Conservation (phyloP, 2,113 vertebrate genomes). For the human region DNA sequence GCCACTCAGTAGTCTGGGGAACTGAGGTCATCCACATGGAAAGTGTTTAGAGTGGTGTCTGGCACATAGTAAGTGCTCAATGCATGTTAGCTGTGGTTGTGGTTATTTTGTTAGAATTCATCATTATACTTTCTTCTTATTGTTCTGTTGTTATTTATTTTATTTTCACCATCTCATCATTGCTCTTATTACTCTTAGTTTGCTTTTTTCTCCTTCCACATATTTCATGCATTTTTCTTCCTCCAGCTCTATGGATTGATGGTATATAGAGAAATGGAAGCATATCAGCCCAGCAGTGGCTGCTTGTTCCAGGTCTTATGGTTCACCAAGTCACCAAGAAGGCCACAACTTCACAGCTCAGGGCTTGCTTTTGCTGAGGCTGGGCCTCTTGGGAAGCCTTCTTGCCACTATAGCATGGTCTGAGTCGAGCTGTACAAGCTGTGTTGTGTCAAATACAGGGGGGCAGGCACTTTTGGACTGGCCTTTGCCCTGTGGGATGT, state of each 20-base stretch:
- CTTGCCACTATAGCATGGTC: not conserved
- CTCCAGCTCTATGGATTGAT: not conserved
- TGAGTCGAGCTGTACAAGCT: not conserved
- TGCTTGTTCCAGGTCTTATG: not conserved
- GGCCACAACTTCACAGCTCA: not conserved
- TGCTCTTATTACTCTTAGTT: not conserved
- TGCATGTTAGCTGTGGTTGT: not conserved
- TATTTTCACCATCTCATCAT: conserved; percentile 12
- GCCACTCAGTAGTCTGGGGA: not conserved
- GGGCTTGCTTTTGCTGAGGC: not conserved
- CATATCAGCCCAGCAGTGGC: not conserved
- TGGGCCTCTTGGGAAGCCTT: not conserved
- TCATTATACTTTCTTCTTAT: not conserved
- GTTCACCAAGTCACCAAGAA: not conserved
- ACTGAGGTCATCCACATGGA: not conserved
- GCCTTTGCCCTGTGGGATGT: not conserved
- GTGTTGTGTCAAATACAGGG: not conserved
- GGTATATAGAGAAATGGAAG: not conserved
- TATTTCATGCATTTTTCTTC: not conserved
- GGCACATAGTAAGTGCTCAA: not conserved
- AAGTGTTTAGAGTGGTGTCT: not conserved
- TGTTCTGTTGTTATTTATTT: not conserved
- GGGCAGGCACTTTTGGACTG: not conserved
- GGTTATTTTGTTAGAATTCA: not conserved
- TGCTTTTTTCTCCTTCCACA: not conserved